Percentiles rank a stretch among this genome's conserved stretches.
These are phyloP conservation scores for Papilio gigon DNA, from an alignment of 2,888 invertebrate genomes.

Conservation along the genomic window DNA sequence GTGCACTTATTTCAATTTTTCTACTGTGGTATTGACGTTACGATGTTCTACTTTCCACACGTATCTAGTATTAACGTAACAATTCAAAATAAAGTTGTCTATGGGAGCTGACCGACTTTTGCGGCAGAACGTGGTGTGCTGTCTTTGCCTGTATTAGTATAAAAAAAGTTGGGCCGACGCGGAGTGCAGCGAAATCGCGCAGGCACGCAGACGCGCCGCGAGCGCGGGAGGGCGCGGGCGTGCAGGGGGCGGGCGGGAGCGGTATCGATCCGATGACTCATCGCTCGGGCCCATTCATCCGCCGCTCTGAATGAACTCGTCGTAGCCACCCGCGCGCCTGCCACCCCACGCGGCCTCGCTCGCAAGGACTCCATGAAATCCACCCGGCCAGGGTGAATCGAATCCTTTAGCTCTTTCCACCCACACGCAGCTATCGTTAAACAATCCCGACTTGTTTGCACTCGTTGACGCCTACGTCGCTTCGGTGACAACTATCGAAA, in stretches of 20 bases:
- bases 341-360: constrained; percentile 62
- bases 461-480: constrained; percentile 53
- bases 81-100: constrained; percentile 10
- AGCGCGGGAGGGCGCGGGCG: constrained; percentile 49
- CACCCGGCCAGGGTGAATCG: constrained; percentile 64
- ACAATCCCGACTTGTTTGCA: constrained; percentile 50
- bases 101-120: constrained; percentile 33
- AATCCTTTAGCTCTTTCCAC: constrained; percentile 67
- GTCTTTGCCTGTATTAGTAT: constrained; percentile 46
- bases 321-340: constrained; percentile 56
- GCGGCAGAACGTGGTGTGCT: constrained; percentile 32
- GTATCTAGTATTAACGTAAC: constrained; percentile 17
- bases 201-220: constrained; percentile 45
- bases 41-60: constrained; percentile 9
- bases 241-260: constrained; percentile 50
- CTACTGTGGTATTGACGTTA: background rate
- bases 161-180: constrained; percentile 47
- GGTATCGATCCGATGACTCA: constrained; percentile 79
- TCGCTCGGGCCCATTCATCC: constrained; percentile 76
- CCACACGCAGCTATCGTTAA: constrained; percentile 62
- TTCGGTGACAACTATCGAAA: constrained; percentile 45
- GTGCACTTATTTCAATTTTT: background rate
- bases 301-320: constrained; percentile 78
- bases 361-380: constrained; percentile 76
- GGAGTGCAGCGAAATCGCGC: constrained; percentile 42